These are phyloP conservation scores for Anguilla megastoma DNA, from an alignment of 2,797 vertebrate species.

Conservation along the genomic window DNA sequence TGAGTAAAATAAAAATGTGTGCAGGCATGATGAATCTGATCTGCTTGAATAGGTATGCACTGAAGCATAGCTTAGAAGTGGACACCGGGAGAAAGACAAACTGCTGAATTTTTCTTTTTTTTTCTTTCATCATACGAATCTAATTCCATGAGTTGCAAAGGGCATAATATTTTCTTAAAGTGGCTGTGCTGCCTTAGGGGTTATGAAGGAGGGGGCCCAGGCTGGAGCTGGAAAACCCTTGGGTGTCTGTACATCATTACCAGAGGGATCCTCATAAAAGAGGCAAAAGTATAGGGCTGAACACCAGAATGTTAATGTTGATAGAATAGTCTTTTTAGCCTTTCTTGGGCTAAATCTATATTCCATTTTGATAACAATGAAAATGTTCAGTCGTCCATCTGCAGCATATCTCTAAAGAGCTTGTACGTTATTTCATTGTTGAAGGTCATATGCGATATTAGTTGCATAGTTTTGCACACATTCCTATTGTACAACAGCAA, in stretches of 20 bases:
- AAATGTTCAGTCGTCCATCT: neutral
- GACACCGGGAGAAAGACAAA: neutral
- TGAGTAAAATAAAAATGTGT: neutral
- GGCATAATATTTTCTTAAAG: neutral
- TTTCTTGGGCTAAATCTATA: neutral
- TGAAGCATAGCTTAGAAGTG: neutral
- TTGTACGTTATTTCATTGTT: neutral
- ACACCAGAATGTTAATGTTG: neutral
- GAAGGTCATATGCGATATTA: neutral
- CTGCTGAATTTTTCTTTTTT: neutral
- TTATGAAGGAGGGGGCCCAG: neutral
- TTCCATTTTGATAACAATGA: neutral
- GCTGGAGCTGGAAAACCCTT: neutral
- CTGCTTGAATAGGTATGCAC: neutral
- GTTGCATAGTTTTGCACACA: neutral
- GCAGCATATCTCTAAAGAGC: neutral
- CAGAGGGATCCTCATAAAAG: neutral
- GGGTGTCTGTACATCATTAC: neutral
- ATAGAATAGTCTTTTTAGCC: neutral
- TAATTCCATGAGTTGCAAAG: conserved; percentile 11
- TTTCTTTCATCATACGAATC: neutral
- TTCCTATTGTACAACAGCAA: neutral
- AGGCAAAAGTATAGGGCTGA: neutral
- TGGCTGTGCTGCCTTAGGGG: neutral
- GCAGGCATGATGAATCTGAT: neutral